These are phyloP conservation scores for Sthenelais limicola DNA, from an alignment of 2,888 invertebrate genomes.

Conservation along the genomic window DNA sequence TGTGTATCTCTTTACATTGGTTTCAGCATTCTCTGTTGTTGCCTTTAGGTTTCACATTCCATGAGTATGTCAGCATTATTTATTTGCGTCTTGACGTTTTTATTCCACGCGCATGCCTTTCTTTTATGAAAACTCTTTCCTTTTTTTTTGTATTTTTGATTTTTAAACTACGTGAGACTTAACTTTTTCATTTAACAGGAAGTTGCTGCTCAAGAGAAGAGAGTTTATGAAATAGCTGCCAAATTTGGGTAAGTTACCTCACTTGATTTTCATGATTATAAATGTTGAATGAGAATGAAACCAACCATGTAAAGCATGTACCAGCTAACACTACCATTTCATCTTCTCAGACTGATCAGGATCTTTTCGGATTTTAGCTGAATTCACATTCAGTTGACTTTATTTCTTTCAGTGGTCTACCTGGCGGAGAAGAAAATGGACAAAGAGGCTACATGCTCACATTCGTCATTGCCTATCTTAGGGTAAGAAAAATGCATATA, in stretches of 20 bases:
- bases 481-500: constrained; percentile 78
- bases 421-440: constrained; percentile 94
- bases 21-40: neutral
- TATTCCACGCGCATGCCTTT: too few relatives aligned
- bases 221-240: constrained; percentile 85
- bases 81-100: too few relatives aligned
- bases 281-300: neutral
- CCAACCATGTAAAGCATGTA: too few relatives aligned
- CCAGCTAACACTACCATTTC: too few relatives aligned
- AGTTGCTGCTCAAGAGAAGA: constrained; percentile 83
- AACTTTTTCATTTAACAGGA: too few relatives aligned
- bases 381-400: too few relatives aligned
- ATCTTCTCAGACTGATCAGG: too few relatives aligned
- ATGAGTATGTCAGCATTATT: neutral
- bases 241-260: constrained; percentile 76
- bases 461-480: constrained; percentile 97
- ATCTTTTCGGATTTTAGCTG: too few relatives aligned
- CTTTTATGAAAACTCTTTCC: too few relatives aligned
- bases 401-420: constrained; percentile 78
- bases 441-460: constrained; percentile 96
- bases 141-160: too few relatives aligned
- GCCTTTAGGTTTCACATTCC: neutral
- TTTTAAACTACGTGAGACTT: too few relatives aligned
- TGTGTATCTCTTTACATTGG: neutral
- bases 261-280: neutral